Conservation (phyloP, 2,888 invertebrate species). For the Melinopterus prodromus region DNA sequence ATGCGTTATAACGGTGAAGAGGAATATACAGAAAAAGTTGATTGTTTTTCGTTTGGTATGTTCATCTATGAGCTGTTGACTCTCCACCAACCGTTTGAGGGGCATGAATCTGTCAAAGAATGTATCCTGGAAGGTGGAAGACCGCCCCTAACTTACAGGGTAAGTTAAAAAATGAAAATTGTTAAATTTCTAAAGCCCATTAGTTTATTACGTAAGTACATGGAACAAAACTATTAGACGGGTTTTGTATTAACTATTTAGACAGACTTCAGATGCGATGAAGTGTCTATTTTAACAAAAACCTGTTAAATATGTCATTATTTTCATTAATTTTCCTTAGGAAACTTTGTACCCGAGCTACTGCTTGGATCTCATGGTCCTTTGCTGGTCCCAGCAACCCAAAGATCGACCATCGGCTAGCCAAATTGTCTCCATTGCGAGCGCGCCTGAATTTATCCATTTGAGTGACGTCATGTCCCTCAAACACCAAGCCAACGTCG, state of each 20-base stretch:
- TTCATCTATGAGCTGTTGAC: conserved; percentile 95
- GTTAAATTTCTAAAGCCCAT: background rate
- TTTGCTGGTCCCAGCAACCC: conserved; percentile 93
- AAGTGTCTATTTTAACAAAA: too few relatives aligned
- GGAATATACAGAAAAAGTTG: conserved; percentile 98
- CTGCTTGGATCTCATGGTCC: conserved; percentile 92
- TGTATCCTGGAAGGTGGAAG: conserved; percentile 94
- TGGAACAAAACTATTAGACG: too few relatives aligned
- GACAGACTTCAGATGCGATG: too few relatives aligned
- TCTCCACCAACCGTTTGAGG: conserved; percentile 93
- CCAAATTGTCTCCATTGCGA: conserved; percentile 90
- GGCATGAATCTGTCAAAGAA: conserved; percentile 96
- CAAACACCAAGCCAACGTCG: conserved; percentile 72
- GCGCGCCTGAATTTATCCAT: conserved; percentile 93
- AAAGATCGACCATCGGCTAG: conserved; percentile 91
- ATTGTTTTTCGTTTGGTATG: conserved; percentile 99
- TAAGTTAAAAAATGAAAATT: conserved; percentile 54
- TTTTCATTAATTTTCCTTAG: conserved; percentile 53
- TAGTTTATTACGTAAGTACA: too few relatives aligned
- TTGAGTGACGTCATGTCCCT: conserved; percentile 80
- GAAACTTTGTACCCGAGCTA: conserved; percentile 86
- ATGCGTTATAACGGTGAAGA: conserved; percentile 98
- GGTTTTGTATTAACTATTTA: too few relatives aligned
- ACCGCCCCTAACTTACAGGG: conserved; percentile 86
- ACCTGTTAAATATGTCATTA: background rate